Percentiles rank a stretch among this genome's conserved stretches.
Conservation (phyloP, 1,140 invertebrate genomes). For the Hyles vespertilio region DNA sequence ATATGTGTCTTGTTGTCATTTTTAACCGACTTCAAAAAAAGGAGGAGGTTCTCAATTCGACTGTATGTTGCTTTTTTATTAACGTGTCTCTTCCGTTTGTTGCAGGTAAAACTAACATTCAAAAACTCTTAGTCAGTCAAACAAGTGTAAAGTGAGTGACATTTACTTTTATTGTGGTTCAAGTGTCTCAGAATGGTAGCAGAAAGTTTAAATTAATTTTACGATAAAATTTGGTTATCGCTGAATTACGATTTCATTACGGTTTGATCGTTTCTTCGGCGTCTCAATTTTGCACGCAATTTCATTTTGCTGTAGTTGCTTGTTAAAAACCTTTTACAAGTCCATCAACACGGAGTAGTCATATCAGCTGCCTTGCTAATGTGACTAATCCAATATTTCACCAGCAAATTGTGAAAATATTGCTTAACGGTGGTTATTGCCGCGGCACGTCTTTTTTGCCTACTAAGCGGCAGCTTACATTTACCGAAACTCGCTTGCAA, state of each 20-base stretch:
- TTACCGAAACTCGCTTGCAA: slow-evolving; percentile 41
- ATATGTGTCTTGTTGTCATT: slow-evolving; percentile 13
- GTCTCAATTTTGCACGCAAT: background rate
- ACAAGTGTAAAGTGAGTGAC: slow-evolving; percentile 21
- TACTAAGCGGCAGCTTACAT: slow-evolving; percentile 18
- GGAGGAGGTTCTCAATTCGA: too few relatives aligned
- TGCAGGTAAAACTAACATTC: slow-evolving; percentile 36
- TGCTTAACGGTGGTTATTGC: slow-evolving; percentile 37
- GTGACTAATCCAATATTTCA: slow-evolving; percentile 53
- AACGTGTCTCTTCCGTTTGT: slow-evolving; percentile 33
- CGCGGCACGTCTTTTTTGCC: slow-evolving; percentile 29
- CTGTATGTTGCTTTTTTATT: too few relatives aligned
- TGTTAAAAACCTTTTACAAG: too few relatives aligned
- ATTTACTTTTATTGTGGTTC: slow-evolving; percentile 34
- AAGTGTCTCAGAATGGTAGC: slow-evolving; percentile 4
- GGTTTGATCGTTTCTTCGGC: slow-evolving; percentile 1
- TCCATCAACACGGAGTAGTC: background rate
- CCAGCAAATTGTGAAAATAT: slow-evolving; percentile 46
- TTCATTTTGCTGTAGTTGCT: background rate
- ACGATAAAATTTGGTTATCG: slow-evolving; percentile 12
- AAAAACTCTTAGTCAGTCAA: slow-evolving; percentile 2
- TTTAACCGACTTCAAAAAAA: too few relatives aligned
- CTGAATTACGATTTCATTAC: slow-evolving; percentile 12
- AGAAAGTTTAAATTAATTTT: slow-evolving; percentile 20
- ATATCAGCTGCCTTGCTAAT: slow-evolving; percentile 30